Evolutionary conservation across 1,140 invertebrate genomes (phyloP).

Genomic region (Galleria mellonella): DNA sequence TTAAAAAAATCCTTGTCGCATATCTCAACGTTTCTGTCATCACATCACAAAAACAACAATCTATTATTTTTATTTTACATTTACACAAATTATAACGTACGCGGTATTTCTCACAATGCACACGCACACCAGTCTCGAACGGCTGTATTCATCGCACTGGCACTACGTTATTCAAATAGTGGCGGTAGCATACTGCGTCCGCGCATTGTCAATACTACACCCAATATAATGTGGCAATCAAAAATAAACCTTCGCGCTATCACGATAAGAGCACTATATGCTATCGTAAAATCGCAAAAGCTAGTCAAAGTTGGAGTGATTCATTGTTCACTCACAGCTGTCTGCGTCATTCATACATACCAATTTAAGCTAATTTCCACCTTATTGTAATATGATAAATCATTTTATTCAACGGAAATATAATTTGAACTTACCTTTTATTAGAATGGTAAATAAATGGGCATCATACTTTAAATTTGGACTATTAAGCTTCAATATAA

Average conservation of each 20-base stretch:
- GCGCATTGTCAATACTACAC: slow-evolving; percentile 40
- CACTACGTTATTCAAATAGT: slow-evolving; percentile 13
- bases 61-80: slow-evolving; percentile 15
- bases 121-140: slow-evolving; percentile 15
- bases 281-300: neutral
- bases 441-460: too few species aligned
- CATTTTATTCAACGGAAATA: too few species aligned
- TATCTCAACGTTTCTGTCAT: slow-evolving; percentile 48
- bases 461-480: too few species aligned
- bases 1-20: slow-evolving; percentile 33
- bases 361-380: too few species aligned
- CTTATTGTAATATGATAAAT: too few species aligned
- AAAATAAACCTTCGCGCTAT: neutral
- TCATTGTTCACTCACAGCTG: slow-evolving; percentile 44
- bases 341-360: slow-evolving; percentile 50
- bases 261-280: neutral
- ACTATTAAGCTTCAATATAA: too few species aligned
- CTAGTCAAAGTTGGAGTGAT: slow-evolving; percentile 34
- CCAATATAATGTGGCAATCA: neutral
- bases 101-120: slow-evolving; percentile 10
- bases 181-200: slow-evolving; percentile 44
- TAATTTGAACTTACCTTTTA: too few species aligned
- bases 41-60: slow-evolving; percentile 23
- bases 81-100: slow-evolving; percentile 29
- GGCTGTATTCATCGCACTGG: slow-evolving; percentile 31